Evolutionary conservation across 2,113 vertebrate genomes (phyloP).

Genomic region (Scopus umbretta): DNA sequence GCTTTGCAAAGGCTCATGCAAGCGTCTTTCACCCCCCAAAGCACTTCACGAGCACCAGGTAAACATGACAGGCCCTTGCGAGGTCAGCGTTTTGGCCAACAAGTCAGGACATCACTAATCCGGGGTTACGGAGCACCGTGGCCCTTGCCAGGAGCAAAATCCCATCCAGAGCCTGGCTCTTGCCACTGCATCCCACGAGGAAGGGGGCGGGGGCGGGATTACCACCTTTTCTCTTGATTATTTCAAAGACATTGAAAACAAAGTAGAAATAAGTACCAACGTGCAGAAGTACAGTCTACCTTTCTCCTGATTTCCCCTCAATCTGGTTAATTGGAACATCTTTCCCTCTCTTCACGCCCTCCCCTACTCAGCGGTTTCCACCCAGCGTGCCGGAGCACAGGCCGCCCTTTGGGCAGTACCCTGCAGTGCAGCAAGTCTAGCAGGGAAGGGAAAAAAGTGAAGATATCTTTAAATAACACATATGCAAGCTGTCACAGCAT

Average conservation of each 20-base stretch:
- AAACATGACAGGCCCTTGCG: background rate
- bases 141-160: background rate
- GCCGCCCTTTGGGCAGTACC: background rate
- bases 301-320: background rate
- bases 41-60: background rate
- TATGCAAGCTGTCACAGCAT: conserved; percentile 5
- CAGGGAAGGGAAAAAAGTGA: background rate
- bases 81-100: background rate
- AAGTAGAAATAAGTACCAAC: background rate
- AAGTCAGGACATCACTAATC: background rate
- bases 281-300: background rate
- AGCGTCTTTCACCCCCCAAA: background rate
- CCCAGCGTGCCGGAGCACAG: background rate
- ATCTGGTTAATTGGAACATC: background rate
- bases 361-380: background rate
- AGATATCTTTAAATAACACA: background rate
- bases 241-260: background rate
- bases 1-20: background rate
- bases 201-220: background rate
- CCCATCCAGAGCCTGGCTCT: background rate
- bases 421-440: background rate
- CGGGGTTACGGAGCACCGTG: background rate
- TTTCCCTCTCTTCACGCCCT: background rate
- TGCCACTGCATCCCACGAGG: background rate
- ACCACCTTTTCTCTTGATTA: background rate